A percentile compares a stretch with the other conserved stretches of the same genome.
These are phyloP conservation scores for Erebia palarica DNA, from an alignment of 2,888 invertebrate genomes.

Conservation along the genomic window DNA sequence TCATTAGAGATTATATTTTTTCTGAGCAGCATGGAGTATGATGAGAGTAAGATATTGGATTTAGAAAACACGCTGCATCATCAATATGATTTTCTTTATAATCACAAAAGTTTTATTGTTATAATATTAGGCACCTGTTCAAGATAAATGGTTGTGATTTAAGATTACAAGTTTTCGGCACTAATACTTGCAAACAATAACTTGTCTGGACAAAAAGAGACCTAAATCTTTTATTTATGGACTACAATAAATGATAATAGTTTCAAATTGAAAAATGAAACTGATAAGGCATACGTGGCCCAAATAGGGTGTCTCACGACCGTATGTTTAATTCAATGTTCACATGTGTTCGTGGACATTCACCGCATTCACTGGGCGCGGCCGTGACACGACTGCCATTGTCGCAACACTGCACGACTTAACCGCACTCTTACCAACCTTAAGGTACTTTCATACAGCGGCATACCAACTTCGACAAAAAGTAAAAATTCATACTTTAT, in stretches of 20 bases:
- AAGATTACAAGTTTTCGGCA: no score
- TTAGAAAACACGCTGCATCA: no score
- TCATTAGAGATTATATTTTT: no score
- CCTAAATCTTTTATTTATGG: slow-evolving; percentile 17
- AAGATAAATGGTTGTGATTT: no score
- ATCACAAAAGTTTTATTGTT: no score
- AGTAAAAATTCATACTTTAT: not conserved
- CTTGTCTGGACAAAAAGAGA: slow-evolving; percentile 1
- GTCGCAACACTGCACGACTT: slow-evolving; percentile 57
- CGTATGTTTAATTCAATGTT: slow-evolving; percentile 57
- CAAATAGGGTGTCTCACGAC: slow-evolving; percentile 47
- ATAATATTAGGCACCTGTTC: no score
- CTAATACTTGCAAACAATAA: not conserved
- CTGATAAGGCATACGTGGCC: slow-evolving; percentile 40
- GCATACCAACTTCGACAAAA: not conserved
- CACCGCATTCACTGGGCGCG: slow-evolving; percentile 67
- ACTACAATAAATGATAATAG: slow-evolving; percentile 26
- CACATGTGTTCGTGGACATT: slow-evolving; percentile 56
- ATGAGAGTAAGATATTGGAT: no score
- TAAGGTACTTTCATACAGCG: not conserved
- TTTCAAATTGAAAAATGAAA: slow-evolving; percentile 30
- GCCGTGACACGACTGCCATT: slow-evolving; percentile 72
- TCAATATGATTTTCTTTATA: no score
- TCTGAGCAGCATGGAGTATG: no score
- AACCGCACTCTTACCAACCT: slow-evolving; percentile 32